Evolutionary conservation across 2,888 invertebrate genomes (phyloP).

Genomic region (Scaptomyza parva): DNA sequence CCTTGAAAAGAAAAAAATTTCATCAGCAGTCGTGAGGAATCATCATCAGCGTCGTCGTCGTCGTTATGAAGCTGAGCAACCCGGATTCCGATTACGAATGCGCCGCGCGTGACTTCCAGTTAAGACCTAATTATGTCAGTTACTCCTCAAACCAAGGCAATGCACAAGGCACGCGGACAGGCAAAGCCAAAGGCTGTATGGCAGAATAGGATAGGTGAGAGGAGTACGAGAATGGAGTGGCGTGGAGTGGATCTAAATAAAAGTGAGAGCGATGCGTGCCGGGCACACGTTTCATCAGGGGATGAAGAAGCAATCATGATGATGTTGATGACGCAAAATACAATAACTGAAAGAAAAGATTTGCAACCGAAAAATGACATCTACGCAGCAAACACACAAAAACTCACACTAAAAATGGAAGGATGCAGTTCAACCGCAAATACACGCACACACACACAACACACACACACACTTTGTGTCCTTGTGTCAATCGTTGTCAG

Average conservation of each 20-base stretch:
- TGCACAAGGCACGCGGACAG: slow-evolving; percentile 4
- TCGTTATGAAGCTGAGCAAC: slow-evolving; percentile 1
- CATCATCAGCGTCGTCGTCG: not conserved
- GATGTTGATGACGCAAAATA: slow-evolving; percentile 75
- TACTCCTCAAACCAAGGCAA: slow-evolving; percentile 68
- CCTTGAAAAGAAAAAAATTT: slow-evolving; percentile 48
- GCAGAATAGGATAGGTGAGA: slow-evolving; percentile 15
- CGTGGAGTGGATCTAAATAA: slow-evolving; percentile 13
- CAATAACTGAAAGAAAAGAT: slow-evolving; percentile 56
- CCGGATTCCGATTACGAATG: slow-evolving; percentile 70
- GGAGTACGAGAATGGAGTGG: not conserved
- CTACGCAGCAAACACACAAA: no score
- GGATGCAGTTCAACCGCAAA: slow-evolving; percentile 50
- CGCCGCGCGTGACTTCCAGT: slow-evolving; percentile 78
- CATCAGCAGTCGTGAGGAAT: slow-evolving; percentile 11
- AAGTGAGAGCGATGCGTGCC: slow-evolving; percentile 70
- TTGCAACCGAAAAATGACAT: slow-evolving; percentile 56
- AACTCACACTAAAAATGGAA: slow-evolving; percentile 17
- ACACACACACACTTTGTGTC: slow-evolving; percentile 18
- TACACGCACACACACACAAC: not conserved
- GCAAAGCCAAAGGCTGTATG: slow-evolving; percentile 18
- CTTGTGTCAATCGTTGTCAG: slow-evolving; percentile 3
- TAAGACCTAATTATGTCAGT: slow-evolving; percentile 82
- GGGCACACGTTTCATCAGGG: slow-evolving; percentile 61
- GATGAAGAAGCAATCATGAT: slow-evolving; percentile 32